Evolutionary conservation across 2,797 vertebrate species (phyloP).

Genomic region (Cossypha dichroa): DNA sequence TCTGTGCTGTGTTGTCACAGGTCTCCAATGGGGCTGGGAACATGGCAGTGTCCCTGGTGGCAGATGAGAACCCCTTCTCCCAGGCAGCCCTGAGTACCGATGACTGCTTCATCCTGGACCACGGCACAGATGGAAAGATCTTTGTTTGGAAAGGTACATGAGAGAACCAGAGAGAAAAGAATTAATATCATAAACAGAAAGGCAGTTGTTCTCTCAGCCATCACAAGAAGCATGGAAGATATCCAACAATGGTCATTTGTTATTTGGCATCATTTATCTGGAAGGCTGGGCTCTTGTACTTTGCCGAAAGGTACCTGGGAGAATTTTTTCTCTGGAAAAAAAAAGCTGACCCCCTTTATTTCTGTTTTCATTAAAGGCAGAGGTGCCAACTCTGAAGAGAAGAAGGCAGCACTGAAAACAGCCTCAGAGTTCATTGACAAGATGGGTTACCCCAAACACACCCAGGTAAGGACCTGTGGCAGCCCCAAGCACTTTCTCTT

Average conservation of each 20-base stretch:
- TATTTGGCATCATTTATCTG: not conserved
- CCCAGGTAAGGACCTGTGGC: slow-evolving; percentile 79
- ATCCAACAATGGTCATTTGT: not conserved
- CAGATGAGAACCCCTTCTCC: slow-evolving; percentile 94
- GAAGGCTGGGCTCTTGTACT: not conserved
- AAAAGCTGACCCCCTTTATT: not conserved
- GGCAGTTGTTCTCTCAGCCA: not conserved
- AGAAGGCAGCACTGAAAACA: slow-evolving; percentile 89
- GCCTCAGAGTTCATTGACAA: slow-evolving; percentile 95
- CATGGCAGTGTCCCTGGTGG: slow-evolving; percentile 90
- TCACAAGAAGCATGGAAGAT: not conserved
- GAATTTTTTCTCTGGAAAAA: not conserved
- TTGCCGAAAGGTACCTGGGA: not conserved
- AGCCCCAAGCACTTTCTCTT: not conserved
- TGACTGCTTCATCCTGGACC: slow-evolving; percentile 97
- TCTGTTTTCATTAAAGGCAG: slow-evolving; percentile 77
- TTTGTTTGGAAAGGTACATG: slow-evolving; percentile 96
- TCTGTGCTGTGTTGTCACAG: slow-evolving; percentile 62
- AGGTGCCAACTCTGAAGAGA: slow-evolving; percentile 91
- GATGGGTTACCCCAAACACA: slow-evolving; percentile 94
- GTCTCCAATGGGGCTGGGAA: slow-evolving; percentile 88
- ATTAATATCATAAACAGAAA: not conserved
- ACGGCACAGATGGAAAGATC: slow-evolving; percentile 91
- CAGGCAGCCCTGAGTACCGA: slow-evolving; percentile 88
- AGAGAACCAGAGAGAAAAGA: not conserved